Evolutionary conservation across 1,140 invertebrate species (phyloP), one percentile per base, ranked within the genome.

Genomic region (Drosophila ercepeae): DNA sequence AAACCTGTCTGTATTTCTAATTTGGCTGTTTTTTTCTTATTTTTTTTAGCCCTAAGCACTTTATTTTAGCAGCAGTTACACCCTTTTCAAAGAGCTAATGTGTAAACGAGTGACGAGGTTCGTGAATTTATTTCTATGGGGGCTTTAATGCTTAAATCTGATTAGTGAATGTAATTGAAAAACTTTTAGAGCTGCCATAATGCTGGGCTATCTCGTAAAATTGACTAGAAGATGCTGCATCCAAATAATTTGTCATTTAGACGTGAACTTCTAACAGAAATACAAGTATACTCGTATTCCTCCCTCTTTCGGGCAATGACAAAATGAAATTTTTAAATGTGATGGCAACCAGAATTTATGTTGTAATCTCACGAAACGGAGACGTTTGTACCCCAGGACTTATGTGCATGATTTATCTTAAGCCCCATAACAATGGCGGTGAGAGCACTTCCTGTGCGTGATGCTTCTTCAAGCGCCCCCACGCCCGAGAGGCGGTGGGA

Each of bases 381-480:
- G 36, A 65, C 63, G 44, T 32, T 19, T 11, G 11, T 32, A 14
- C 14, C 9, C 44, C 32, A 42, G 18, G 42, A 68, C 50, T 71
- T 46, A 44, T 60, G 54, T 39, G 41, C 39, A 70, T 72, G 69
- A 72, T 72, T 72, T 72, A 72, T 71, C 57, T 48, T 36, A 25
- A 48, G 49, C 21, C 19, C 50, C 25, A 21, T 27, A 54, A 59
- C 51, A 69, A 48, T 50, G 19, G 50, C 29, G 49, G 55, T 8
- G 29, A 25, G 36, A 32, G 36, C 44, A 53, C 69, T 73, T 54
- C 46, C 58, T 61, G 23, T 63, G 69, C 63, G 63, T 50, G 63
- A 50, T 27, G 25, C 25, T 18, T 19, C 57, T 16, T 7, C 19
- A 14, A n/a, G 13, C 46, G 23, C 9, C 42, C 13, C n/a, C n/a